Evolutionary conservation across 2,113 vertebrate species (phyloP), one percentile per base, ranked within the genome.

Genomic region (Equus quagga): DNA sequence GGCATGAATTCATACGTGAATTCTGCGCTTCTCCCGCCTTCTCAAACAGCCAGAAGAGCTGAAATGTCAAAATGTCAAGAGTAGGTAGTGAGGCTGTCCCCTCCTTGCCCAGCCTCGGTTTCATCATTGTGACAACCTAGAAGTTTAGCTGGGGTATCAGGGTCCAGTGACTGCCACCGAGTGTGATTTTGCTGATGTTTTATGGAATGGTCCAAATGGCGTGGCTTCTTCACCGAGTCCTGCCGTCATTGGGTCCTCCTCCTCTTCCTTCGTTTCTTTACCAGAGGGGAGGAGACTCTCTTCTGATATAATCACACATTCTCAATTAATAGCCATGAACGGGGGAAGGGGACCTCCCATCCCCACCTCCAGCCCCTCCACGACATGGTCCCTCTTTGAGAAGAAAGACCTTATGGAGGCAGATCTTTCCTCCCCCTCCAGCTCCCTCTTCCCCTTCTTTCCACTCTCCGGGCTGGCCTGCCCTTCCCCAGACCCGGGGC

Each of bases 81-180:
- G 64, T 2, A 9, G 44, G 13, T 5, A 0, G 2, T 0, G 10
- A 33, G 58, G 21, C 11, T 17, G 46, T 0, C 2, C 28, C 44
- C 17, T 41, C 28, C 33, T 0, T 0, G 17, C 4, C n/a, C 49
- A 2, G 36, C 51, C 23, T 58, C 11, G 44, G 9, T 5, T 11
- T 76, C 31, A 8, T 9, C 31, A 9, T 18, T 13, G 46, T 18
- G 3, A 11, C 6, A 0, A 2, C 2, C 19, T 23, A 41, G 26
- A 11, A 11, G 31, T 3, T 11, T 31, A 4, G 2, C 15, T 23
- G 26, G 3, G 1, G n/a, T 11, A 0, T 17, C 0, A 3, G n/a
- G 21, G 4, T 2, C 80, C 11, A 2, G 28, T 0, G 49, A 13
- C 17, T 15, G 10, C 49, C 12, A 0, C 19, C 0, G 49, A 67